Conservation (phyloP, 2,888 invertebrate species). For the Labia minor region DNA sequence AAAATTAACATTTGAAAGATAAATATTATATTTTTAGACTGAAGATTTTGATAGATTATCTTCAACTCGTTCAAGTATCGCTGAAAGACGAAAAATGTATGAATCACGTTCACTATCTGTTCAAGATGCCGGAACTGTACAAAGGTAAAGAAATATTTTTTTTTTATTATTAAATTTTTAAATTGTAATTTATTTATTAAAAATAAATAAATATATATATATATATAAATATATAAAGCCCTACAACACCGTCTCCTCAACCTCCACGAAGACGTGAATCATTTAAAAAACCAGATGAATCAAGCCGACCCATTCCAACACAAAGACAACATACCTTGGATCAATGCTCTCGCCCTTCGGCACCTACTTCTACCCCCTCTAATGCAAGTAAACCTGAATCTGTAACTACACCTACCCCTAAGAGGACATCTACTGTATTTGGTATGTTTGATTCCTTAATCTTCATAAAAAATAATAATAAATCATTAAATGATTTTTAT, state of each 20-base stretch:
- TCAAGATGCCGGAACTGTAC: conserved; percentile 35
- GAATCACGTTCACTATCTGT: conserved; percentile 62
- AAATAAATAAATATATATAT: background rate
- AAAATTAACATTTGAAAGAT: too few species aligned
- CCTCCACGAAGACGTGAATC: conserved; percentile 41
- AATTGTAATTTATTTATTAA: background rate
- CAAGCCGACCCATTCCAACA: conserved; percentile 33
- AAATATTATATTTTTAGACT: too few species aligned
- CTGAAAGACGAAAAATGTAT: conserved; percentile 64
- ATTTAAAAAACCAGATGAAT: conserved; percentile 19
- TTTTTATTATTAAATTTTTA: background rate
- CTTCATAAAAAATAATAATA: too few species aligned
- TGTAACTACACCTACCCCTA: conserved; percentile 51
- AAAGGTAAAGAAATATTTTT: background rate
- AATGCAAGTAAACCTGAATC: conserved; percentile 37
- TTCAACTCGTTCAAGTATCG: conserved; percentile 46
- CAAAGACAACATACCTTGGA: conserved; percentile 43
- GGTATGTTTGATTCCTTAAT: conserved; percentile 40
- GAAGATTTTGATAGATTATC: conserved; percentile 26
- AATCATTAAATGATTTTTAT: too few species aligned
- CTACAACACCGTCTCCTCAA: conserved; percentile 5
- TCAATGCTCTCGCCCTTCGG: conserved; percentile 35
- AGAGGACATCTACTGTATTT: conserved; percentile 76
- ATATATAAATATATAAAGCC: background rate
- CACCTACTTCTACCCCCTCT: conserved; percentile 48